Conservation (phyloP, 2,888 invertebrate species). For the Tenthredo notha region DNA sequence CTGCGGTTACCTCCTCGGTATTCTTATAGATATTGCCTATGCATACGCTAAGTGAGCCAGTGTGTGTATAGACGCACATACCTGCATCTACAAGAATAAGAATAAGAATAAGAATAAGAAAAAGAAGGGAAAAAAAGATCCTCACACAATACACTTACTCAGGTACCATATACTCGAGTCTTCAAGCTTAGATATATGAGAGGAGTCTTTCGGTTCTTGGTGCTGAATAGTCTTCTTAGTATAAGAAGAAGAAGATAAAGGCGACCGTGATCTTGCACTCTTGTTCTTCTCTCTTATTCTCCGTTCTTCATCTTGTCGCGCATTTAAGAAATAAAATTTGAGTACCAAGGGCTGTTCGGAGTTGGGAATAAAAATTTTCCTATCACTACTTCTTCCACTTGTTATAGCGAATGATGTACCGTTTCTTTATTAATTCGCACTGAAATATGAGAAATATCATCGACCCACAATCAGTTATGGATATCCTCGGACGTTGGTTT, state of each 20-base stretch:
- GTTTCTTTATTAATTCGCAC: neutral
- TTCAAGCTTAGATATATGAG: conserved; percentile 45
- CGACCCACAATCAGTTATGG: neutral
- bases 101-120: neutral
- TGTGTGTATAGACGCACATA: conserved; percentile 11
- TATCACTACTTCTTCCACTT: conserved; percentile 1
- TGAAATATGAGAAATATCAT: conserved; percentile 44
- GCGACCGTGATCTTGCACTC: conserved; percentile 65
- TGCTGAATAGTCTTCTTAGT: conserved; percentile 48
- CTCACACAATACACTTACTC: conserved; percentile 35
- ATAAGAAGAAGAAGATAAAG: conserved; percentile 63
- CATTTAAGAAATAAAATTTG: conserved; percentile 48
- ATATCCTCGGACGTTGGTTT: neutral
- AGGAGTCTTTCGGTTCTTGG: conserved; percentile 30
- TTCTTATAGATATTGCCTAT: conserved; percentile 28
- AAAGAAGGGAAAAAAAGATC: conserved; percentile 18
- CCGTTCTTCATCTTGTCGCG: conserved; percentile 40
- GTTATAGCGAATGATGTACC: neutral
- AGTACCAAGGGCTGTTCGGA: neutral
- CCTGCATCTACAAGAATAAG: neutral
- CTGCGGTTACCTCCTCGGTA: neutral
- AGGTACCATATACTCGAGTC: conserved; percentile 28
- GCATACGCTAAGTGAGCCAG: conserved; percentile 1
- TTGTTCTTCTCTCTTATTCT: conserved; percentile 46
- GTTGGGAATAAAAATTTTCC: neutral